These are phyloP conservation scores for Cosmia pyralina DNA, from an alignment of 2,888 invertebrate species.

Conservation along the genomic window DNA sequence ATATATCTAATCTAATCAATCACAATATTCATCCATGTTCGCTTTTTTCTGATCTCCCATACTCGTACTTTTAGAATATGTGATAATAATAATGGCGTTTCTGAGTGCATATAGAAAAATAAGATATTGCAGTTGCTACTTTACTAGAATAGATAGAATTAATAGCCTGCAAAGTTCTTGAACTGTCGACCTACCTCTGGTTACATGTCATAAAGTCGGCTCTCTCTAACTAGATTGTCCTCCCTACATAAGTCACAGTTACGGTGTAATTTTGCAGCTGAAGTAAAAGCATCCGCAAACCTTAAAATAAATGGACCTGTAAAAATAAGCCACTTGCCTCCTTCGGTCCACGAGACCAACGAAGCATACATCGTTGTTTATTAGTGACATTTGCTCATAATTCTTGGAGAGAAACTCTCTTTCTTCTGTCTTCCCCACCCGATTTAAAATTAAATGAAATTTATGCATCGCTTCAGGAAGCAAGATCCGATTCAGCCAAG, in stretches of 20 bases:
- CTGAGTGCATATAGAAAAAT: background rate
- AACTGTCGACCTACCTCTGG: background rate
- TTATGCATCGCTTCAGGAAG: too few species aligned
- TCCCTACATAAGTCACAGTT: constrained; percentile 41
- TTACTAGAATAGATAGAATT: background rate
- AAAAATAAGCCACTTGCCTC: constrained; percentile 46
- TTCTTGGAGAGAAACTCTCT: constrained; percentile 16
- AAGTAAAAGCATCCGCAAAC: constrained; percentile 38
- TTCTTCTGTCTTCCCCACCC: background rate
- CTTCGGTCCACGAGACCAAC: constrained; percentile 26
- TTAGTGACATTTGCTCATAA: constrained; percentile 34
- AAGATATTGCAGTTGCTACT: background rate
- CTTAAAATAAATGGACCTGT: constrained; percentile 42
- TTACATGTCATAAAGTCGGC: constrained; percentile 9
- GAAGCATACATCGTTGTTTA: constrained; percentile 46
- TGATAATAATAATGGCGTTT: background rate
- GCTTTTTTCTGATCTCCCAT: background rate
- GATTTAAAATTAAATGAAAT: constrained; percentile 20
- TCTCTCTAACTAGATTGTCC: constrained; percentile 15
- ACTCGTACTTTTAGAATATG: background rate
- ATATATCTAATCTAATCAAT: too few species aligned
- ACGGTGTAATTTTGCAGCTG: constrained; percentile 48
- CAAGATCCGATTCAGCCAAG: too few species aligned
- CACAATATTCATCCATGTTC: background rate
- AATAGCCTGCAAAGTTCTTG: background rate